Evolutionary conservation across 2,113 vertebrate genomes (phyloP).

Genomic region (Lontra canadensis): DNA sequence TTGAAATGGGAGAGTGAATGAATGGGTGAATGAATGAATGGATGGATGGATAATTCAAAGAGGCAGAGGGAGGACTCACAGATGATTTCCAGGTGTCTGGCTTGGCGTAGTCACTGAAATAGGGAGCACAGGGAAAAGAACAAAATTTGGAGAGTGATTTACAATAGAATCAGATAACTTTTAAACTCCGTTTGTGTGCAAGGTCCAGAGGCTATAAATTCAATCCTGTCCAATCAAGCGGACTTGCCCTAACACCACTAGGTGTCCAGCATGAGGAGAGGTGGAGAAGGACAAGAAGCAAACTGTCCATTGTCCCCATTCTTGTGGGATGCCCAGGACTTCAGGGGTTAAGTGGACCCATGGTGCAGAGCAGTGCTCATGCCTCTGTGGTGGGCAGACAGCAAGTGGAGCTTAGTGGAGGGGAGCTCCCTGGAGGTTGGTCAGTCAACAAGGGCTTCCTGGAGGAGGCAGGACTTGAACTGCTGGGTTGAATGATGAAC

Average conservation of each 20-base stretch:
- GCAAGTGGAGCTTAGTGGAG: not conserved
- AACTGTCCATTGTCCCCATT: not conserved
- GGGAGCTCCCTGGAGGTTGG: not conserved
- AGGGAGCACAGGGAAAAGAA: not conserved
- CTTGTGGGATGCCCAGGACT: not conserved
- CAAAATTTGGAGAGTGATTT: not conserved
- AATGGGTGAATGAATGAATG: not conserved
- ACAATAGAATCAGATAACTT: not conserved
- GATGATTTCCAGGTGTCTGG: not conserved
- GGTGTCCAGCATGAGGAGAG: not conserved
- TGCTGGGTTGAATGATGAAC: not conserved
- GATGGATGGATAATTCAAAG: not conserved
- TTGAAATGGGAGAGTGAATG: not conserved
- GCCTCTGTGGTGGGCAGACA: not conserved
- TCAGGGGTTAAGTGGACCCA: not conserved
- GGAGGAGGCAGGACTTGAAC: not conserved
- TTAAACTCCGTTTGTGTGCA: not conserved
- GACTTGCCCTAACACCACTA: not conserved
- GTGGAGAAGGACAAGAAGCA: not conserved
- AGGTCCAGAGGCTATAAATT: constrained; percentile 26
- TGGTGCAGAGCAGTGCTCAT: not conserved
- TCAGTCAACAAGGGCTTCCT: not conserved
- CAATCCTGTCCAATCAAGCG: not conserved
- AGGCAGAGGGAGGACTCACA: not conserved
- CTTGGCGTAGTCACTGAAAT: not conserved